phyloP scores from a whole-genome alignment of 1,140 invertebrate genomes.

The Drosophila quadrilineata region DNA sequence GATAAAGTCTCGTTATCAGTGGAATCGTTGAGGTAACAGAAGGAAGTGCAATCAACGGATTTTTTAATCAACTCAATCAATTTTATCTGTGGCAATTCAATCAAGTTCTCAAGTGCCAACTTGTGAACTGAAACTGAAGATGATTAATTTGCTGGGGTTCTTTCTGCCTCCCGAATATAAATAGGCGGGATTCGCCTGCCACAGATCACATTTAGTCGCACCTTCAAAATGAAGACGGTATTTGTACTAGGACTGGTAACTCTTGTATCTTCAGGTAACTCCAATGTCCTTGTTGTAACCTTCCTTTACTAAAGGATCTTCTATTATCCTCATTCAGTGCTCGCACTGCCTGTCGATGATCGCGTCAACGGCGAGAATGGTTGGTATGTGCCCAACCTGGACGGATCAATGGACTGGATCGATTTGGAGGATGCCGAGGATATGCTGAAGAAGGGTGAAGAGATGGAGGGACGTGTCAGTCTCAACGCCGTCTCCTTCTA shows the following conservation, averaged over 20 bases:
- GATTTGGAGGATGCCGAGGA: slow-evolving; percentile 34
- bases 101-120: slow-evolving; percentile 42
- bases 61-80: slow-evolving; percentile 26
- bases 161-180: slow-evolving; percentile 33
- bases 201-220: slow-evolving; percentile 11
- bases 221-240: slow-evolving; percentile 48
- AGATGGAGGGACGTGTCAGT: slow-evolving; percentile 39
- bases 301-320: not conserved
- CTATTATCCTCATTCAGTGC: slow-evolving; percentile 33
- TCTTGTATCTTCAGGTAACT: slow-evolving; percentile 5
- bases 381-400: slow-evolving; percentile 43
- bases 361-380: slow-evolving; percentile 38
- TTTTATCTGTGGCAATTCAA: slow-evolving; percentile 22
- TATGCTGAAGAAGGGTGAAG: slow-evolving; percentile 25
- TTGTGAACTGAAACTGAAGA: slow-evolving; percentile 20
- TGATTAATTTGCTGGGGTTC: slow-evolving; percentile 29
- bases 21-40: not conserved
- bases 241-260: slow-evolving; percentile 23
- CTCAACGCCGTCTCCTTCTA: slow-evolving; percentile 58
- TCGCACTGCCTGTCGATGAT: slow-evolving; percentile 33
- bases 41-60: slow-evolving; percentile 37
- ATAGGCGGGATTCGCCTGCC: slow-evolving; percentile 27
- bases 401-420: slow-evolving; percentile 38
- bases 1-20: slow-evolving; percentile 22
- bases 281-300: not conserved